Percentiles rank a stretch among this genome's conserved stretches.
Evolutionary conservation across 2,797 vertebrate species (phyloP).

Genomic region (Cossypha polioptera): DNA sequence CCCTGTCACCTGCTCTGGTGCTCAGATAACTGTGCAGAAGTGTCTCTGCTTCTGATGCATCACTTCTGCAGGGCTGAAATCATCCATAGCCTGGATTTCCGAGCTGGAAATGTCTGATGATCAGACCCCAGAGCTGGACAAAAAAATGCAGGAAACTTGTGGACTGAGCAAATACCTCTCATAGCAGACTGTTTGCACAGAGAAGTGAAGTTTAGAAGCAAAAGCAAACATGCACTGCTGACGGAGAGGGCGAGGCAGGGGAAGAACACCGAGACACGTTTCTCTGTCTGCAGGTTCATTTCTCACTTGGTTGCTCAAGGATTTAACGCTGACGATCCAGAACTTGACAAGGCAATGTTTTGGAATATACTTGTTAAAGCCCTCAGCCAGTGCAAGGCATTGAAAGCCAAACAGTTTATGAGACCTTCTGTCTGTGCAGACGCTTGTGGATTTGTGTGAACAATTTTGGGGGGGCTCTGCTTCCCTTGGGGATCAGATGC

Average conservation of each 20-base stretch:
- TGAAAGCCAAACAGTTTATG: neutral
- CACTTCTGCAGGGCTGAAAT: neutral
- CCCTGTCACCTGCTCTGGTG: neutral
- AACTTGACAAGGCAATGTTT: neutral
- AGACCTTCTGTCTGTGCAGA: neutral
- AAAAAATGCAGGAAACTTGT: constrained; percentile 25
- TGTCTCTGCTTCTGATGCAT: neutral
- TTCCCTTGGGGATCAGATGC: neutral
- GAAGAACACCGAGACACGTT: neutral
- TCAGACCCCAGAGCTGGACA: neutral
- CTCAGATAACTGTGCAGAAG: fast-evolving
- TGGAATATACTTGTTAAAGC: neutral
- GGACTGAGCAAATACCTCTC: constrained; percentile 38
- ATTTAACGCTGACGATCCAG: neutral
- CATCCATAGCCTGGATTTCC: fast-evolving
- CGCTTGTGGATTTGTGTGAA: fast-evolving
- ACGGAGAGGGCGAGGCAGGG: neutral
- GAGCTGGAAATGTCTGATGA: neutral
- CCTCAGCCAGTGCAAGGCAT: neutral
- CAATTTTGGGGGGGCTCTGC: neutral
- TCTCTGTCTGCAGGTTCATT: neutral
- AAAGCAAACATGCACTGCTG: constrained; percentile 5
- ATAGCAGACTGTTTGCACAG: constrained; percentile 36
- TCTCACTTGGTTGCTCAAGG: constrained; percentile 3
- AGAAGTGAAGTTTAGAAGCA: constrained; percentile 28